These are phyloP conservation scores for Pristionchus fissidentatus DNA, from an alignment of 2,888 invertebrate species.

Conservation along the genomic window DNA sequence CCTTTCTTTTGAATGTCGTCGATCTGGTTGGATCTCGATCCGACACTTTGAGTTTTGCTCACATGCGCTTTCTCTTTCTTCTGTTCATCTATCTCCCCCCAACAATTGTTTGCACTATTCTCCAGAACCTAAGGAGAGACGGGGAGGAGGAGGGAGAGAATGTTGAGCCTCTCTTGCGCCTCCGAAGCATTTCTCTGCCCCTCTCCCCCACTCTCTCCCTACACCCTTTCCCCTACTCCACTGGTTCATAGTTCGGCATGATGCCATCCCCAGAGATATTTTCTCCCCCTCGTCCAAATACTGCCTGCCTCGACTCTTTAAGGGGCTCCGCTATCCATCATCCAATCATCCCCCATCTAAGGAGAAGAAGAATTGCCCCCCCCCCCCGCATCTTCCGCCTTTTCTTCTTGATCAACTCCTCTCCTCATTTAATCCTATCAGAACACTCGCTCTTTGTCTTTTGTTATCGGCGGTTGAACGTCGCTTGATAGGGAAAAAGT, in stretches of 20 bases:
- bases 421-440: constrained; percentile 39
- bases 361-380: constrained; percentile 1
- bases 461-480: constrained; percentile 31
- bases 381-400: not conserved
- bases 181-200: not conserved
- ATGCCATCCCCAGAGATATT: constrained; percentile 11
- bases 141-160: not conserved
- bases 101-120: constrained; percentile 45
- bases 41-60: constrained; percentile 23
- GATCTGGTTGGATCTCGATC: not conserved
- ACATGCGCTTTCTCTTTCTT: not conserved
- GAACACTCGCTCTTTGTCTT: constrained; percentile 25
- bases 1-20: too few relatives aligned
- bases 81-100: constrained; percentile 38
- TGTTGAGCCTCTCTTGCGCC: constrained; percentile 32
- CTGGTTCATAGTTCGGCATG: constrained; percentile 33
- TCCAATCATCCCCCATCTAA: constrained; percentile 26
- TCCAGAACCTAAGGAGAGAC: not conserved
- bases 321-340: constrained; percentile 1
- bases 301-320: not conserved
- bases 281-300: constrained; percentile 17
- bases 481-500: constrained; percentile 37
- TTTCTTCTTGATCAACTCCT: constrained; percentile 17
- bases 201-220: constrained; percentile 4
- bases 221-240: not conserved